Evolutionary conservation across 1,140 invertebrate species (phyloP).

Genomic region (Spodoptera frugiperda): DNA sequence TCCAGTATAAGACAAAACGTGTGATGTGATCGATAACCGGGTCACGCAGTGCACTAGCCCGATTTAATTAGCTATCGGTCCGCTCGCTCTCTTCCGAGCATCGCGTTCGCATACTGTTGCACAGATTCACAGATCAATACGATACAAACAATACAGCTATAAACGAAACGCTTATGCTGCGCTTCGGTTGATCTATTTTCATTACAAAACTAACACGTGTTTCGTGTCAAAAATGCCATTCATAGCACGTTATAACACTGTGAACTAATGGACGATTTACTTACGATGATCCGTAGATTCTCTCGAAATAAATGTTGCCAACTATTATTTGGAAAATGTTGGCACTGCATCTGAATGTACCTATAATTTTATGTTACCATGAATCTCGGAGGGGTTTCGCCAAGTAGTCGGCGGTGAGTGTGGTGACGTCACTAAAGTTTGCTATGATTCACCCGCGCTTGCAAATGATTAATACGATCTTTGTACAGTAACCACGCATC

Average conservation of each 20-base stretch:
- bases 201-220: neutral
- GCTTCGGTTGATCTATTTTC: neutral
- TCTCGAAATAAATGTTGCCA: no score
- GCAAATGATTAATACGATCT: slow-evolving; percentile 23
- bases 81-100: neutral
- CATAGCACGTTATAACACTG: no score
- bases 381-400: neutral
- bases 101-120: slow-evolving; percentile 14
- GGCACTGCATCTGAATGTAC: no score
- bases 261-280: no score
- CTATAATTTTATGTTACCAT: neutral
- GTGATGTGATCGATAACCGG: slow-evolving; percentile 15
- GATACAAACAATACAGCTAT: neutral
- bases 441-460: slow-evolving; percentile 11
- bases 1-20: neutral
- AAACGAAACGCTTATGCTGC: neutral
- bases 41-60: slow-evolving; percentile 17
- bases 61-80: slow-evolving; percentile 28
- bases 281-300: no score
- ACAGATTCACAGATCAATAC: slow-evolving; percentile 30
- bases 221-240: neutral
- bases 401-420: neutral
- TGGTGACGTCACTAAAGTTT: slow-evolving; percentile 3
- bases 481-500: neutral
- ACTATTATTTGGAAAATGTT: no score